Conservation (phyloP, 2,797 vertebrate species). For the Taeniopygia guttata region DNA sequence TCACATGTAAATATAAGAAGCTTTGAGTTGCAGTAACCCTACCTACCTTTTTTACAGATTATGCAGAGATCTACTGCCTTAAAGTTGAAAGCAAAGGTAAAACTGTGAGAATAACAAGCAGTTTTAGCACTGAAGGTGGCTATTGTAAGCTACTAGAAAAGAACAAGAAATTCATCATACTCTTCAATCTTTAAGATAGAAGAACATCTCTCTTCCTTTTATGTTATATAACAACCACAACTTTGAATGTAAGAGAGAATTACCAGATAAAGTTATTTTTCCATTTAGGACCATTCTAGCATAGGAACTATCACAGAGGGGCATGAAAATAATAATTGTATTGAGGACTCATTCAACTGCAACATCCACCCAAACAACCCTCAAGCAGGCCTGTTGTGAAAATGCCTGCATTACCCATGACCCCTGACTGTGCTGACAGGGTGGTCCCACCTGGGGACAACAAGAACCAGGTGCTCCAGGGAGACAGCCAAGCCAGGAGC, state of each 20-base stretch:
- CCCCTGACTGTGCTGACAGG: neutral
- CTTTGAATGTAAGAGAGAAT: neutral
- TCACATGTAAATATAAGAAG: neutral
- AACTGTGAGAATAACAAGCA: neutral
- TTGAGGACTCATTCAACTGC: neutral
- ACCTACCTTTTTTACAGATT: neutral
- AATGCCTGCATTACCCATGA: neutral
- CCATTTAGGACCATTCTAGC: neutral
- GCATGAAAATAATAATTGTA: neutral
- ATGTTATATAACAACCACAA: neutral
- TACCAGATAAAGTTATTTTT: neutral
- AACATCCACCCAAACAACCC: neutral
- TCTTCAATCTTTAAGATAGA: neutral
- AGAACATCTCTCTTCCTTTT: neutral
- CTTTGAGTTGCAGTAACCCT: neutral
- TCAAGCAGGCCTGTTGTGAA: neutral
- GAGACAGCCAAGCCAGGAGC: neutral
- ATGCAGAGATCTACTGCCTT: neutral
- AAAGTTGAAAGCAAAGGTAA: neutral
- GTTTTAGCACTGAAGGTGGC: neutral
- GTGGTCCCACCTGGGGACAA: rapidly evolving
- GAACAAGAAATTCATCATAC: neutral
- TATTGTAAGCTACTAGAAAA: neutral
- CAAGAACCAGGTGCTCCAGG: neutral
- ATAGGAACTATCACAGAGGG: neutral